These are phyloP conservation scores for Dendroctonus ponderosae DNA, from an alignment of 1,140 invertebrate species.

Conservation along the genomic window DNA sequence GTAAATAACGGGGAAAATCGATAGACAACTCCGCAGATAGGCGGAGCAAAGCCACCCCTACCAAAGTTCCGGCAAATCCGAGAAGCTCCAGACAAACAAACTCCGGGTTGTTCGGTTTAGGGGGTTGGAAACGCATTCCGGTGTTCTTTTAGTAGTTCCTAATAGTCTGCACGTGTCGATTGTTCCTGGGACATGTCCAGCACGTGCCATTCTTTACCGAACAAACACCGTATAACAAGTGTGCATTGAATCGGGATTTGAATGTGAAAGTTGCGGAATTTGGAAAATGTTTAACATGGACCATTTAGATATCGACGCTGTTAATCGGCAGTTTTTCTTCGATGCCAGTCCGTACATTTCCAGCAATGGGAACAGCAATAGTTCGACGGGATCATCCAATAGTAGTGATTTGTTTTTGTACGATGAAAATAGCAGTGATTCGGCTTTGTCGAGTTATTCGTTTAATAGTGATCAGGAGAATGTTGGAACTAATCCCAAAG, in stretches of 20 bases:
- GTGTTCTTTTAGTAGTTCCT: constrained; percentile 17
- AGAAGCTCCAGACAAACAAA: constrained; percentile 17
- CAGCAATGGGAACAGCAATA: constrained; percentile 40
- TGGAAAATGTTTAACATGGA: constrained; percentile 52
- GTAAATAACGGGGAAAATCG: constrained; percentile 7
- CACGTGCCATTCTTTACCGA: constrained; percentile 13
- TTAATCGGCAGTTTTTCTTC: constrained; percentile 58
- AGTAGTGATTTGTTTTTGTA: constrained; percentile 55
- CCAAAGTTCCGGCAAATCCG: constrained; percentile 25
- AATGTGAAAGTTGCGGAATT: too few species aligned
- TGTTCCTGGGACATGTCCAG: constrained; percentile 1
- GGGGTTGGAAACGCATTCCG: constrained; percentile 11
- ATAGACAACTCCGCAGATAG: constrained; percentile 16
- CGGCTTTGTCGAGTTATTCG: constrained; percentile 54
- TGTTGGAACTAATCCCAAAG: constrained; percentile 49
- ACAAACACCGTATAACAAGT: background rate
- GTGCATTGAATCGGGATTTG: background rate
- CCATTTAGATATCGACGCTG: constrained; percentile 55
- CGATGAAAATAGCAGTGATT: constrained; percentile 57
- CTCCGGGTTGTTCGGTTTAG: constrained; percentile 23
- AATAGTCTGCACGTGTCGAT: constrained; percentile 23
- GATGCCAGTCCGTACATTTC: constrained; percentile 54
- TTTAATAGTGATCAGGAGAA: constrained; percentile 61
- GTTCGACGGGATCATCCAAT: constrained; percentile 46
- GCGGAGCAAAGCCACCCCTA: constrained; percentile 18